These are phyloP conservation scores for Platycercus adscitus DNA, from an alignment of 2,113 vertebrate genomes.

Conservation along the genomic window DNA sequence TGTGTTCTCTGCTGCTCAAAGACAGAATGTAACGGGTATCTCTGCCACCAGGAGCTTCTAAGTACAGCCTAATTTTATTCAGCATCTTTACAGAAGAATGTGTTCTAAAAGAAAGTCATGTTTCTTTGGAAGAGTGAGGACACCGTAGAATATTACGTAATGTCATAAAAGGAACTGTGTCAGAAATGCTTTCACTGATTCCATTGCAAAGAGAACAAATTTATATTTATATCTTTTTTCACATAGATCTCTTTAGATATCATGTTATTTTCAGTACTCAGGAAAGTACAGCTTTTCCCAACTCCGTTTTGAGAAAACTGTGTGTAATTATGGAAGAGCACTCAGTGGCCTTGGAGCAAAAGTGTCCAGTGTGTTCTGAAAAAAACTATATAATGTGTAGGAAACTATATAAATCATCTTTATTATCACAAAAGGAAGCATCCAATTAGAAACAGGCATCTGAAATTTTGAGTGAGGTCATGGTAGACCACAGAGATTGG, in stretches of 20 bases:
- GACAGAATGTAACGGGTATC: neutral
- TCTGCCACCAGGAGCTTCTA: neutral
- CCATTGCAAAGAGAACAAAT: neutral
- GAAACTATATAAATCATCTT: neutral
- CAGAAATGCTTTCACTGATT: conserved; percentile 11
- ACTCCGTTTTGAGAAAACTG: neutral
- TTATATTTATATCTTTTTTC: neutral
- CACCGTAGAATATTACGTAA: neutral
- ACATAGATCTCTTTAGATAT: neutral
- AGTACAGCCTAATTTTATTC: neutral
- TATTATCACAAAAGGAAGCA: conserved; percentile 16
- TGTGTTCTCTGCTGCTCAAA: neutral
- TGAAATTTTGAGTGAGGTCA: neutral
- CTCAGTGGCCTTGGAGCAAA: neutral
- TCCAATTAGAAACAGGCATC: neutral
- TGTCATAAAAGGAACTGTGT: neutral
- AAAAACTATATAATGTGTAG: neutral
- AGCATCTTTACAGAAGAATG: neutral
- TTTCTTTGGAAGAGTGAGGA: neutral
- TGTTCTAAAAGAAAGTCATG: neutral
- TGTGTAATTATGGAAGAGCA: neutral
- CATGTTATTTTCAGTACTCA: neutral
- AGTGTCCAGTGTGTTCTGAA: neutral
- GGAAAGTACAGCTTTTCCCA: neutral
- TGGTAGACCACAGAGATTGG: neutral